phyloP scores from a whole-genome alignment of 2,888 invertebrate genomes.

The Drosophila gaucha region DNA sequence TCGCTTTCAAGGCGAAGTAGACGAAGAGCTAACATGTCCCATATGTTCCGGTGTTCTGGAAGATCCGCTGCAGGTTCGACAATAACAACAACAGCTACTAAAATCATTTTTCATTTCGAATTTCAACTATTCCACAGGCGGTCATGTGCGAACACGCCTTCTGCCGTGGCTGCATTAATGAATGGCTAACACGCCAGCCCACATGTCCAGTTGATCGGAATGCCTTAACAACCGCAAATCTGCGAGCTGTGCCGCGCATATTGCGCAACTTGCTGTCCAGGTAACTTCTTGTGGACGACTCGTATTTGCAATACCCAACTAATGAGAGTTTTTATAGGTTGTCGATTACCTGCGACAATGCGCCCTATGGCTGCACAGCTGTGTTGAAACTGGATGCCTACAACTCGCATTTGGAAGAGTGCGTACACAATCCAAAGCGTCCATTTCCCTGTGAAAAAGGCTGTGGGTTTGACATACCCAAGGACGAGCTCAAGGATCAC shows the following conservation, averaged over 20 bases:
- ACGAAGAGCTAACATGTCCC: slow-evolving; percentile 98
- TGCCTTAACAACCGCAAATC: slow-evolving; percentile 93
- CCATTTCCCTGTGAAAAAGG: slow-evolving; percentile 97
- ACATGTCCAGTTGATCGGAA: slow-evolving; percentile 98
- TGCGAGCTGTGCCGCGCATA: slow-evolving; percentile 96
- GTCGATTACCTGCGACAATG: slow-evolving; percentile 96
- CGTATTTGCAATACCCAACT: not conserved
- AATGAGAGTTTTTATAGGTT: slow-evolving; percentile 86
- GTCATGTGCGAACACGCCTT: slow-evolving; percentile 98
- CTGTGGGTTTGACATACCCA: slow-evolving; percentile 96
- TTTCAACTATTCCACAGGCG: slow-evolving; percentile 87
- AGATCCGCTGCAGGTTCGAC: slow-evolving; percentile 91
- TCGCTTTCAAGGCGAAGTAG: slow-evolving; percentile 97
- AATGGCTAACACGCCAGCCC: slow-evolving; percentile 97
- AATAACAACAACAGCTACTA: slow-evolving; percentile 8
- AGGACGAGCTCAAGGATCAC: slow-evolving; percentile 97
- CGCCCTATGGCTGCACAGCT: slow-evolving; percentile 92
- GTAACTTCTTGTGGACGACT: slow-evolving; percentile 82
- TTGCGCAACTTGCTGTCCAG: slow-evolving; percentile 95
- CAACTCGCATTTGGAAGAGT: slow-evolving; percentile 94
- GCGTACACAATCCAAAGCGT: slow-evolving; percentile 97
- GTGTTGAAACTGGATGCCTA: slow-evolving; percentile 94
- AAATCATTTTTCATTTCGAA: slow-evolving; percentile 12
- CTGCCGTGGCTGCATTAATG: slow-evolving; percentile 96
- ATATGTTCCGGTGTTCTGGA: slow-evolving; percentile 98